phyloP scores from a whole-genome alignment of 2,888 invertebrate genomes.

The Amphipyra berbera region DNA sequence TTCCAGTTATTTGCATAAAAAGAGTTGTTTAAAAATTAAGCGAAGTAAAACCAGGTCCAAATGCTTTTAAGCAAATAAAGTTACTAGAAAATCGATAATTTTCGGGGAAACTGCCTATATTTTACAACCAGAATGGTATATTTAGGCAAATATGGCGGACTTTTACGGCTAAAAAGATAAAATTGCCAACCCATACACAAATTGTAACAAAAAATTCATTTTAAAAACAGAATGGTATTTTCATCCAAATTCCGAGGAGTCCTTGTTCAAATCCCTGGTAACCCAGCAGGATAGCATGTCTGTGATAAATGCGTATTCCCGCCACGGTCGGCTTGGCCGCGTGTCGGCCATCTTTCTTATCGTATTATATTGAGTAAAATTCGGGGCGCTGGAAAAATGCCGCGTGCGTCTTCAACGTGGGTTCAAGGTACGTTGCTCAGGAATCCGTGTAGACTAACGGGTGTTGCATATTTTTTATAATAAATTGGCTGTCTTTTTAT shows the following conservation, averaged over 20 bases:
- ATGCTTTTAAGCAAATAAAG: not conserved
- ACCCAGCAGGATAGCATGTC: conserved; percentile 43
- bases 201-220: conserved; percentile 7
- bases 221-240: conserved; percentile 41
- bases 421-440: conserved; percentile 18
- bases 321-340: conserved; percentile 54
- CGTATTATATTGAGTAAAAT: conserved; percentile 49
- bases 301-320: conserved; percentile 60
- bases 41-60: too few relatives aligned
- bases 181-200: conserved; percentile 12
- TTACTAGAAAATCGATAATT: conserved; percentile 2
- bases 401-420: conserved; percentile 15
- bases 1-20: too few relatives aligned
- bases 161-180: conserved; percentile 7
- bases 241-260: conserved; percentile 43
- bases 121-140: conserved; percentile 28
- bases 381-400: conserved; percentile 38
- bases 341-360: conserved; percentile 59
- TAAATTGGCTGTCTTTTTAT: not conserved
- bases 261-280: conserved; percentile 46
- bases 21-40: not conserved
- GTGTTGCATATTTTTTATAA: conserved; percentile 6
- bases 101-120: conserved; percentile 5
- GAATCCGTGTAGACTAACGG: conserved; percentile 5
- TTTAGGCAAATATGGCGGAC: conserved; percentile 34